A percentile compares a stretch with the other conserved stretches of the same genome.
Evolutionary conservation across 2,113 vertebrate genomes (phyloP).

Genomic region (Taxidea taxus): DNA sequence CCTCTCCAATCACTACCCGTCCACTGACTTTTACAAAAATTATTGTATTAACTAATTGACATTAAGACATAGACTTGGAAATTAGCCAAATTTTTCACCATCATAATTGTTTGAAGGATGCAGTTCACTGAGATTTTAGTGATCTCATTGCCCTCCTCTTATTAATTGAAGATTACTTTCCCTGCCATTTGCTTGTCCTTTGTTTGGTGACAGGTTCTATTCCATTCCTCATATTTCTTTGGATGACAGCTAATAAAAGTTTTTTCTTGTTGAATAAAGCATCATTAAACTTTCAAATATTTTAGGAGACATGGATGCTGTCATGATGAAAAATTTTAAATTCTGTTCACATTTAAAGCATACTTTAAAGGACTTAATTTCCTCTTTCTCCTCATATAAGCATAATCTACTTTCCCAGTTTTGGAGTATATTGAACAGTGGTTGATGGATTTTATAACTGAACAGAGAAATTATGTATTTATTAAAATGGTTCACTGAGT

Average conservation of each 20-base stretch:
- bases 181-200: neutral
- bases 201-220: slow-evolving; percentile 26
- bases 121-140: neutral
- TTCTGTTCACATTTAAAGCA: neutral
- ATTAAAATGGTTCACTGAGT: neutral
- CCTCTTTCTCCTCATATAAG: neutral
- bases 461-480: neutral
- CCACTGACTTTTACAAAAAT: slow-evolving; percentile 12
- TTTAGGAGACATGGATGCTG: neutral
- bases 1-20: neutral
- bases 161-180: neutral
- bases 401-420: neutral
- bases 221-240: neutral
- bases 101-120: slow-evolving; percentile 28
- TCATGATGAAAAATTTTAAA: neutral
- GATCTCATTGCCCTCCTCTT: neutral
- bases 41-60: neutral
- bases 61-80: neutral
- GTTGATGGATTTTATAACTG: neutral
- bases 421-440: neutral
- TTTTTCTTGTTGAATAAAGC: neutral
- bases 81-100: neutral
- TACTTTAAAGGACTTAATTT: neutral
- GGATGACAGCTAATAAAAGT: neutral
- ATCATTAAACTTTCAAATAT: slow-evolving; percentile 3